Percentiles rank a stretch among this genome's conserved stretches.
Evolutionary conservation across 53 echinoderm and acorn worm genomes (phyloP).

Genomic region (Mesocentrotus franciscanus): DNA sequence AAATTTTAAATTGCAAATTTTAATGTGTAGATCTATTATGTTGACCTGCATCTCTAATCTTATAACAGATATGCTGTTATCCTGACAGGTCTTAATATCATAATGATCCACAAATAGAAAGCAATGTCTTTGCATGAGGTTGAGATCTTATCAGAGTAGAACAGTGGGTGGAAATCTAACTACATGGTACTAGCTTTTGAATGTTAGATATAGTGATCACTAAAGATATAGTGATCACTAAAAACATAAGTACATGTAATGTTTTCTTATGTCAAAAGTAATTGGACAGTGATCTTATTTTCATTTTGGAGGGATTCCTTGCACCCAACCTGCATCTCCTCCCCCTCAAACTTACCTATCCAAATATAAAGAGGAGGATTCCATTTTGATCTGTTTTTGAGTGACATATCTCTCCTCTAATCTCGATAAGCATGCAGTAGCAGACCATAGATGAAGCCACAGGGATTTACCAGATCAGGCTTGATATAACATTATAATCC

Average conservation of each 20-base stretch:
- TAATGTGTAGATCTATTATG: not conserved
- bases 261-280: not conserved
- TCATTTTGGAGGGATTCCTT: not conserved
- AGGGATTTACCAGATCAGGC: slow-evolving; percentile 49
- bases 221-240: no score
- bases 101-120: not conserved
- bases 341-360: not conserved
- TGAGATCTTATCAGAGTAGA: not conserved
- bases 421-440: slow-evolving; percentile 1
- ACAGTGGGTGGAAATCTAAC: not conserved
- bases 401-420: slow-evolving; percentile 31
- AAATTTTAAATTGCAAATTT: not conserved
- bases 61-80: not conserved
- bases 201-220: no score
- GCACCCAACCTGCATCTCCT: not conserved
- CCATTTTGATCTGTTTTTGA: slow-evolving; percentile 34
- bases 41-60: not conserved
- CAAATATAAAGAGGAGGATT: not conserved
- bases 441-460: not conserved
- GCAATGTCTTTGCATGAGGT: not conserved
- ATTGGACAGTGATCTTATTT: not conserved
- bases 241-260: no score
- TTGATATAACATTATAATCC: slow-evolving; percentile 55
- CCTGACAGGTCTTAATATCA: not conserved
- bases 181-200: no score